A percentile compares a stretch with the other conserved stretches of the same genome.
Evolutionary conservation across 2,888 invertebrate species (phyloP).

Genomic region (Drosophila prostipennis): DNA sequence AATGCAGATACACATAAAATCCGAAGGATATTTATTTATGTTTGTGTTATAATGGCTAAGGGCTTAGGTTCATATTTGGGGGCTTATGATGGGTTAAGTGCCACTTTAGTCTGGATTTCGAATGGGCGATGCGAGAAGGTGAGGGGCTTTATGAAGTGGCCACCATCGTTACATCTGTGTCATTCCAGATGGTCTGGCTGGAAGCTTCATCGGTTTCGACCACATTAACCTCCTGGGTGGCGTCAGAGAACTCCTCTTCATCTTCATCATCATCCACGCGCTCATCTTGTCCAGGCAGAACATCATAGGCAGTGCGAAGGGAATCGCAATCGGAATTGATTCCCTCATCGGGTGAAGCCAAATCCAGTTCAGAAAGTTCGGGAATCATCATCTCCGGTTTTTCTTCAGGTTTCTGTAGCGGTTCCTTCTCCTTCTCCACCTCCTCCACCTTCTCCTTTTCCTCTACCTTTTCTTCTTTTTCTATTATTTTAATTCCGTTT

Average conservation of each 20-base stretch:
- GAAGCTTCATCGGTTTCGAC: neutral
- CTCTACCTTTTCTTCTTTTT: neutral
- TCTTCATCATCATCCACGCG: neutral
- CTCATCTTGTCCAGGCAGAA: conserved; percentile 11
- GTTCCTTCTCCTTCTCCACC: neutral
- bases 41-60: conserved; percentile 33
- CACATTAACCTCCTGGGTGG: neutral
- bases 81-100: conserved; percentile 50
- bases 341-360: neutral
- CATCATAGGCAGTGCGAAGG: conserved; percentile 13
- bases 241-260: neutral
- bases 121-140: conserved; percentile 4
- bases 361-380: neutral
- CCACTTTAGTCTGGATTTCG: conserved; percentile 42
- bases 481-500: neutral
- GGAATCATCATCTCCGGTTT: neutral
- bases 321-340: conserved; percentile 22
- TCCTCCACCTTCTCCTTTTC: neutral
- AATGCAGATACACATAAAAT: conserved; percentile 25
- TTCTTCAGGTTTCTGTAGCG: no score
- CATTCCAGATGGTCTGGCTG: conserved; percentile 6
- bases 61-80: conserved; percentile 41
- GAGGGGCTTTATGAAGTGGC: conserved; percentile 4
- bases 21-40: conserved; percentile 50
- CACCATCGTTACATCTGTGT: conserved; percentile 7